These are phyloP conservation scores for Altica lythri DNA, from an alignment of 2,888 invertebrate genomes.

Conservation along the genomic window DNA sequence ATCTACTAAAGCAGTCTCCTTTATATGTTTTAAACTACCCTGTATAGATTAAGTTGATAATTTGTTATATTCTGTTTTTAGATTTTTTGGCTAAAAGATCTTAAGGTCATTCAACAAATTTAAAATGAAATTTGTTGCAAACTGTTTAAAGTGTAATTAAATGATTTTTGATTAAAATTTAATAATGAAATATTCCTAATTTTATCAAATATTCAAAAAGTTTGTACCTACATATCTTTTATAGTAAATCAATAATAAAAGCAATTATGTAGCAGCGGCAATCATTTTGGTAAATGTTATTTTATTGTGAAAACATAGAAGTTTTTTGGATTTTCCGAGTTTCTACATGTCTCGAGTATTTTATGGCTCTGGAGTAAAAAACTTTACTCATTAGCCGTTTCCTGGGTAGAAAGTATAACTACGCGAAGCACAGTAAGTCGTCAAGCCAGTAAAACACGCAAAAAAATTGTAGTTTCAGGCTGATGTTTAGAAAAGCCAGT, in stretches of 20 bases:
- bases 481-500: conserved; percentile 25
- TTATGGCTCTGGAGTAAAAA: conserved; percentile 28
- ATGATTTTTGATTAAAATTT: no score
- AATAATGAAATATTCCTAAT: conserved; percentile 13
- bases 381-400: conserved; percentile 32
- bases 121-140: no score
- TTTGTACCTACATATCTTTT: conserved; percentile 9
- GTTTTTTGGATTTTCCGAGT: conserved; percentile 24
- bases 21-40: no score
- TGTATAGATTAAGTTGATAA: no score
- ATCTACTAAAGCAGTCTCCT: no score
- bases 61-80: no score
- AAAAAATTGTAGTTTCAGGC: conserved; percentile 33
- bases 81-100: no score
- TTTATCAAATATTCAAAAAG: conserved; percentile 13
- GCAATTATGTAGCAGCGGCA: conserved; percentile 23
- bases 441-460: conserved; percentile 30
- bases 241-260: conserved; percentile 18
- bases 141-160: no score
- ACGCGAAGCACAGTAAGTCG: conserved; percentile 37
- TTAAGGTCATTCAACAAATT: no score
- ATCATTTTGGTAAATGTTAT: conserved; percentile 22
- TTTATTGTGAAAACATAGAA: conserved; percentile 21
- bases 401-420: conserved; percentile 31
- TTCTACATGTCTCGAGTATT: conserved; percentile 29